A percentile compares a stretch with the other conserved stretches of the same genome.
Evolutionary conservation across 2,113 vertebrate genomes (phyloP).

Genomic region (Ciconia stormi): DNA sequence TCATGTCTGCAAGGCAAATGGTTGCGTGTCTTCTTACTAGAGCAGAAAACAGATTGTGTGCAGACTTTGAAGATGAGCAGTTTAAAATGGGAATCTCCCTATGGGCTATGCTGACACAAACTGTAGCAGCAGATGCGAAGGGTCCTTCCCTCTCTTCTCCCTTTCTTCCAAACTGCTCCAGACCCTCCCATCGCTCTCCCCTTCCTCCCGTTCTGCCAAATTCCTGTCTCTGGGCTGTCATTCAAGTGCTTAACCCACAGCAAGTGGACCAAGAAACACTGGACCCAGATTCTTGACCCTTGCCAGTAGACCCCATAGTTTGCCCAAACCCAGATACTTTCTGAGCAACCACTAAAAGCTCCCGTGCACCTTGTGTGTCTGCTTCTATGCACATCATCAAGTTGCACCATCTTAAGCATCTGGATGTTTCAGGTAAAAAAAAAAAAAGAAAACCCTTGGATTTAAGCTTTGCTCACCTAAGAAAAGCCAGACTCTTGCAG

Average conservation of each 20-base stretch:
- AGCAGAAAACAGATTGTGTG: conserved; percentile 7
- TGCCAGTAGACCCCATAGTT: neutral
- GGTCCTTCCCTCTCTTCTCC: neutral
- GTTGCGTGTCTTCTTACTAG: neutral
- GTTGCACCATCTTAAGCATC: neutral
- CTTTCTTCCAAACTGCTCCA: neutral
- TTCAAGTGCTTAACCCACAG: neutral
- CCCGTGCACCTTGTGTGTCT: neutral
- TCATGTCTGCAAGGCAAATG: neutral
- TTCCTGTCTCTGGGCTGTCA: neutral
- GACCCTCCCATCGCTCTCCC: neutral
- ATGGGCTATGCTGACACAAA: neutral
- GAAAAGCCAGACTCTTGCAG: neutral
- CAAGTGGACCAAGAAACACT: neutral
- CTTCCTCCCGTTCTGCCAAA: neutral
- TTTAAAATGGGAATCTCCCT: neutral
- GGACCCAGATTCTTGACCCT: neutral
- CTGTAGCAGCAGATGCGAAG: neutral
- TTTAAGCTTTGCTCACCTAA: neutral
- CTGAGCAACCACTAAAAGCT: neutral
- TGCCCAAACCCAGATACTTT: neutral
- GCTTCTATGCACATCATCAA: neutral
- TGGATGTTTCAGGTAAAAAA: neutral
- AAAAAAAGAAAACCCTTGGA: neutral
- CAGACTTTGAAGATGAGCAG: neutral